These are phyloP conservation scores for Amphilophus citrinellus DNA, from an alignment of 2,113 vertebrate genomes.

Conservation along the genomic window DNA sequence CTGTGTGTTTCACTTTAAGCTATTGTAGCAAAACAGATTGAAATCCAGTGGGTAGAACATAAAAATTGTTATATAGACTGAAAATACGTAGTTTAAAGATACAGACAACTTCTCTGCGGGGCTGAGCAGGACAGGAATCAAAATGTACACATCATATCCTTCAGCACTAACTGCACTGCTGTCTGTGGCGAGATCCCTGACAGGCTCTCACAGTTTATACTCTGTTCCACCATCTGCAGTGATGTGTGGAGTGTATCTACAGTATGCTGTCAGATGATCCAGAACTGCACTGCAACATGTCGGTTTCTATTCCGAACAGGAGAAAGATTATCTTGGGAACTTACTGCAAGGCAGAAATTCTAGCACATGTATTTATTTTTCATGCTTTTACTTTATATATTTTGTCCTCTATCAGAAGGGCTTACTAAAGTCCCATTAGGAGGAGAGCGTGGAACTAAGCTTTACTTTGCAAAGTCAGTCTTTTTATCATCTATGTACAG, in stretches of 20 bases:
- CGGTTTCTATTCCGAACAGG: conserved; percentile 30
- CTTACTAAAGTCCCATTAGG: neutral
- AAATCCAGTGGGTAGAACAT: neutral
- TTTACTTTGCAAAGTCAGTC: neutral
- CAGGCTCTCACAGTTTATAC: conserved; percentile 47
- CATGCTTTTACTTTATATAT: neutral
- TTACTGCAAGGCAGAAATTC: neutral
- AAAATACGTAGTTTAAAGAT: neutral
- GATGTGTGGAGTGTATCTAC: conserved; percentile 32
- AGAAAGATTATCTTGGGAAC: conserved; percentile 16
- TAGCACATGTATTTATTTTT: neutral
- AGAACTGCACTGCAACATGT: conserved; percentile 45
- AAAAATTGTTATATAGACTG: too few relatives aligned
- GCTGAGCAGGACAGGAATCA: conserved; percentile 33
- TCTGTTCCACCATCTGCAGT: conserved; percentile 48
- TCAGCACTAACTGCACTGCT: conserved; percentile 1
- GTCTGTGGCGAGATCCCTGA: conserved; percentile 51
- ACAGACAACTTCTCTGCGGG: neutral
- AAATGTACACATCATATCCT: conserved; percentile 29
- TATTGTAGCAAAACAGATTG: neutral
- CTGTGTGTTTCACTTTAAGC: neutral
- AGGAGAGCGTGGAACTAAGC: neutral
- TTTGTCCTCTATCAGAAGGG: neutral
- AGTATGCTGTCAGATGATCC: conserved; percentile 33
- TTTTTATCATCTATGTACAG: neutral